phyloP scores from a whole-genome alignment of 2,888 invertebrate species.

The Ornithoptera priamus region DNA sequence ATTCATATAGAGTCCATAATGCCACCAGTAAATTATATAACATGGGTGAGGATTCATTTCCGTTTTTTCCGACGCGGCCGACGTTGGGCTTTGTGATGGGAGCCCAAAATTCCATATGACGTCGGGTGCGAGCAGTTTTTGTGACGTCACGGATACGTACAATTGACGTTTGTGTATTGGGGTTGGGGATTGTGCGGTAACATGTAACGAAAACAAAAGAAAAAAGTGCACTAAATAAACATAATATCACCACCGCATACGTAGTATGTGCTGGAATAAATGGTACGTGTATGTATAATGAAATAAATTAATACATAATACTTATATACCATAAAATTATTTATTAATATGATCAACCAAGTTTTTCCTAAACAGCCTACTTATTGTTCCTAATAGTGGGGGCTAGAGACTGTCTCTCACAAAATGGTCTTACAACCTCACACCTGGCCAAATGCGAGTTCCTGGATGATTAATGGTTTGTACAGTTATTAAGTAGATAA shows the following conservation, averaged over 20 bases:
- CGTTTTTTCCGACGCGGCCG: constrained; percentile 79
- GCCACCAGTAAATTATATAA: constrained; percentile 17
- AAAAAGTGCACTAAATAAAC: constrained; percentile 79
- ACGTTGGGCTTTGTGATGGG: constrained; percentile 77
- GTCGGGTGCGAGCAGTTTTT: constrained; percentile 43
- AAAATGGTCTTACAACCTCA: no score
- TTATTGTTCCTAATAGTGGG: no score
- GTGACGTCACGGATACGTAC: constrained; percentile 51
- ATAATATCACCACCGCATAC: constrained; percentile 50
- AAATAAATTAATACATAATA: constrained; percentile 36
- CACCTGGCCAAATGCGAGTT: no score
- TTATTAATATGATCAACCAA: neutral
- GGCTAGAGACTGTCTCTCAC: no score
- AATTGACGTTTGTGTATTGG: constrained; percentile 60
- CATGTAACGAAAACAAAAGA: constrained; percentile 79
- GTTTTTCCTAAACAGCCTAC: no score
- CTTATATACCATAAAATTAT: constrained; percentile 24
- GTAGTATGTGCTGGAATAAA: constrained; percentile 41
- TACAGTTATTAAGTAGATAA: no score
- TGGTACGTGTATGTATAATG: constrained; percentile 22
- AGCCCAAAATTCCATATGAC: constrained; percentile 69
- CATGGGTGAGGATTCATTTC: constrained; percentile 54
- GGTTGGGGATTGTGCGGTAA: constrained; percentile 72
- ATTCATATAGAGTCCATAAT: constrained; percentile 45
- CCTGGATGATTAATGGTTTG: no score